These are phyloP conservation scores for Phainopepla nitens DNA, from an alignment of 2,113 vertebrate genomes.

Conservation along the genomic window DNA sequence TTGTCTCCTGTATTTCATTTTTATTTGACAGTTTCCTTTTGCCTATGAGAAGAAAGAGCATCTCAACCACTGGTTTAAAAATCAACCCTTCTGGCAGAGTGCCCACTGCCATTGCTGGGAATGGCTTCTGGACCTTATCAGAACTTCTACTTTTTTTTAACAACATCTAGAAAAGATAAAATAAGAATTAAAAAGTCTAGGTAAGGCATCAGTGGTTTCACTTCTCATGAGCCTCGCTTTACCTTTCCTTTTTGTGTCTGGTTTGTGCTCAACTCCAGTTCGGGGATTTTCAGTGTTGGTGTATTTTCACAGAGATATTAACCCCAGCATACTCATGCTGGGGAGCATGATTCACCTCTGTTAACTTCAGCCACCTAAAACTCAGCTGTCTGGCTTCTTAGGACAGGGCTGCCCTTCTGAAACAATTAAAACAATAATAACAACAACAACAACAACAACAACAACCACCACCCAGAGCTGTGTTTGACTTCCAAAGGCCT, in stretches of 20 bases:
- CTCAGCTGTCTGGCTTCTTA: neutral
- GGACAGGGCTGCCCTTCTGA: neutral
- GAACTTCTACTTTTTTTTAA: constrained; percentile 26
- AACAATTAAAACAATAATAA: neutral
- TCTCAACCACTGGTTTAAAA: constrained; percentile 2
- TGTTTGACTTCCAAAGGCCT: neutral
- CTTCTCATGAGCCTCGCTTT: neutral
- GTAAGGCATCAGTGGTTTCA: neutral
- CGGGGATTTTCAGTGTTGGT: neutral
- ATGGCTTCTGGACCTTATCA: neutral
- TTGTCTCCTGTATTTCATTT: neutral
- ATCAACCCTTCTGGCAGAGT: neutral
- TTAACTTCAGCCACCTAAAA: neutral
- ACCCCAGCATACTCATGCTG: rapidly evolving
- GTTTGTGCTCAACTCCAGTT: neutral
- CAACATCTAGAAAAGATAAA: neutral
- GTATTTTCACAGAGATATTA: neutral
- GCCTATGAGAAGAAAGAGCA: neutral
- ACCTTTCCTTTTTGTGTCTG: neutral
- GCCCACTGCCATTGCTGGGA: neutral
- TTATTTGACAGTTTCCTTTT: neutral
- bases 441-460: neutral
- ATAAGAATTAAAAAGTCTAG: neutral
- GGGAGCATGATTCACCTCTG: neutral
- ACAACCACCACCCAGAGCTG: neutral